Percentiles rank a stretch among this genome's conserved stretches.
Conservation (phyloP, 2,797 vertebrate genomes). For the Alosa sapidissima region DNA sequence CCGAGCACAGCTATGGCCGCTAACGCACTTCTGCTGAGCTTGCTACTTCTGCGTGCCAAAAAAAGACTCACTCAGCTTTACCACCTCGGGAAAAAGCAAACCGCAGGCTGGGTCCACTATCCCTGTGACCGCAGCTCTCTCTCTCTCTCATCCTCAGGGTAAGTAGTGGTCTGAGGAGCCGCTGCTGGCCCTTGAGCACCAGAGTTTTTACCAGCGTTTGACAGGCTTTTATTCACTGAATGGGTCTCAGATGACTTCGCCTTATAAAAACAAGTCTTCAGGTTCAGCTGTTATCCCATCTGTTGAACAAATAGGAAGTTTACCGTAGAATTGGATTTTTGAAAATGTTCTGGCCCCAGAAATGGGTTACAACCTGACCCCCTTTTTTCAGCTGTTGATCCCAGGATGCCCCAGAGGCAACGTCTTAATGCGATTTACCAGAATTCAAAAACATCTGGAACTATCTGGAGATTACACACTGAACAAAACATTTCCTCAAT, state of each 20-base stretch:
- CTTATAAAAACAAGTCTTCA: background rate
- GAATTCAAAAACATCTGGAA: background rate
- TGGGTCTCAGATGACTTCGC: background rate
- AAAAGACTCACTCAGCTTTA: background rate
- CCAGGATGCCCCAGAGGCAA: background rate
- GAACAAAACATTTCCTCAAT: constrained; percentile 2
- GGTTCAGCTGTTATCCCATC: constrained; percentile 4
- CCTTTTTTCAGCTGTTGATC: constrained; percentile 1
- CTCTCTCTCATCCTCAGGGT: background rate
- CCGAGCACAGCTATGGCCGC: background rate
- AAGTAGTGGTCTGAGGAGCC: background rate
- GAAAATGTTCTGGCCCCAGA: background rate
- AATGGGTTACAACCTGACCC: background rate
- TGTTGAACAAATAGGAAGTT: constrained; percentile 3
- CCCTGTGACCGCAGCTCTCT: too few species aligned
- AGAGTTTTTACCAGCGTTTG: background rate
- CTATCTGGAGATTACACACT: background rate
- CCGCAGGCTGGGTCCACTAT: too few species aligned
- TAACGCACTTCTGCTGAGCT: background rate
- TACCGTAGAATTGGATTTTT: background rate
- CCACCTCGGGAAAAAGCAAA: background rate
- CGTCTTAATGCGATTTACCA: background rate
- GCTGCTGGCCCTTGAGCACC: background rate
- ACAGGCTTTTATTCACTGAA: background rate
- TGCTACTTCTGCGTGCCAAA: background rate